Evolutionary conservation across 2,888 invertebrate genomes (phyloP).

Genomic region (Scaptomyza flava): DNA sequence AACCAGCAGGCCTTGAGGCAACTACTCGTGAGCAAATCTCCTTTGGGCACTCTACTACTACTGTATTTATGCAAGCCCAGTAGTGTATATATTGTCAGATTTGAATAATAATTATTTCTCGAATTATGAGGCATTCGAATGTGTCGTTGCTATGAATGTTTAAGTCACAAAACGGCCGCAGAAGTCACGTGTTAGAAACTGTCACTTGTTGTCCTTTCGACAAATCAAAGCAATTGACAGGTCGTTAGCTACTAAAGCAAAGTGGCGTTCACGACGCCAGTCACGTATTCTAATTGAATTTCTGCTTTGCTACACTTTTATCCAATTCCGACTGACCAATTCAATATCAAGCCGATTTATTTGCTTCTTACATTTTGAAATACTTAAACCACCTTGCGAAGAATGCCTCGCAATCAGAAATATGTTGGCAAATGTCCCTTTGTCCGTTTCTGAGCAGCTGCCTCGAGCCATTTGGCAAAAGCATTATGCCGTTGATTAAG

Average conservation of each 20-base stretch:
- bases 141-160: slow-evolving; percentile 32
- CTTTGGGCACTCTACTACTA: slow-evolving; percentile 16
- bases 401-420: slow-evolving; percentile 54
- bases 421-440: slow-evolving; percentile 38
- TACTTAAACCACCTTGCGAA: slow-evolving; percentile 28
- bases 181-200: slow-evolving; percentile 50
- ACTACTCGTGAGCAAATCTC: slow-evolving; percentile 28
- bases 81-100: slow-evolving; percentile 45
- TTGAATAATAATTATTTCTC: slow-evolving; percentile 65
- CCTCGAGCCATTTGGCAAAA: slow-evolving; percentile 64
- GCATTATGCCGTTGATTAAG: slow-evolving; percentile 71
- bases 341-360: slow-evolving; percentile 32
- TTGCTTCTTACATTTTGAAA: slow-evolving; percentile 23
- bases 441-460: slow-evolving; percentile 26
- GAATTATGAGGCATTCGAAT: slow-evolving; percentile 57
- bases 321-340: slow-evolving; percentile 19
- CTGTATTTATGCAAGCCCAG: slow-evolving; percentile 16
- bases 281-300: slow-evolving; percentile 49
- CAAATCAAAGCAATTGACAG: slow-evolving; percentile 57
- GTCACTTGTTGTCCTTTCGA: slow-evolving; percentile 31
- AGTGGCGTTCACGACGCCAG: slow-evolving; percentile 13
- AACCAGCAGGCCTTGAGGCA: slow-evolving; percentile 33
- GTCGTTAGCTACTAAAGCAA: slow-evolving; percentile 41
- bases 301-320: slow-evolving; percentile 36
- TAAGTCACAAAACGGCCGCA: slow-evolving; percentile 35